phyloP scores from a whole-genome alignment of 1,140 invertebrate species.

The Laupala kohalensis region DNA sequence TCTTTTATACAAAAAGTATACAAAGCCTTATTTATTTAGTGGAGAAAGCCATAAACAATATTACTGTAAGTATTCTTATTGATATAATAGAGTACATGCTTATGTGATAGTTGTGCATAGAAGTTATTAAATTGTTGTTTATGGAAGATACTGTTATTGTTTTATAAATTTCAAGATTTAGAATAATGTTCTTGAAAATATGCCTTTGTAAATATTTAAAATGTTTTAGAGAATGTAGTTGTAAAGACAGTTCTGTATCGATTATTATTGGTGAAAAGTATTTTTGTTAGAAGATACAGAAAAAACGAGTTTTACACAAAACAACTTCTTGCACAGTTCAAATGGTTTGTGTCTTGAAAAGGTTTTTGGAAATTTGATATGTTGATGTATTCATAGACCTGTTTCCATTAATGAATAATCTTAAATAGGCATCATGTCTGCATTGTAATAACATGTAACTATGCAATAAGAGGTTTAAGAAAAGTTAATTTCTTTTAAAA shows the following conservation, averaged over 20 bases:
- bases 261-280: neutral
- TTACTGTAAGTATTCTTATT: neutral
- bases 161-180: neutral
- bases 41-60: neutral
- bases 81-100: neutral
- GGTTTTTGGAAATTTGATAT: no score
- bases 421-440: no score
- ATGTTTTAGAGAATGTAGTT: neutral
- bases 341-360: neutral
- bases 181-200: neutral
- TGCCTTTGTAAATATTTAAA: neutral
- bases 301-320: neutral
- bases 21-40: neutral
- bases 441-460: no score
- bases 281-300: neutral
- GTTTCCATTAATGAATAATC: no score
- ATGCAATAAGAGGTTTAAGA: no score
- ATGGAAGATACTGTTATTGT: neutral
- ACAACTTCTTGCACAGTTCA: neutral
- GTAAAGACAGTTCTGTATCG: neutral
- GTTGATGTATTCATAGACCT: no score
- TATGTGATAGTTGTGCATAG: neutral
- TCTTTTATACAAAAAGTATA: neutral
- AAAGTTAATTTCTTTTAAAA: no score
- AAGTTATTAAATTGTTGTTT: neutral